Evolutionary conservation across 2,888 invertebrate genomes (phyloP).

Genomic region (Phlogophora meticulosa): DNA sequence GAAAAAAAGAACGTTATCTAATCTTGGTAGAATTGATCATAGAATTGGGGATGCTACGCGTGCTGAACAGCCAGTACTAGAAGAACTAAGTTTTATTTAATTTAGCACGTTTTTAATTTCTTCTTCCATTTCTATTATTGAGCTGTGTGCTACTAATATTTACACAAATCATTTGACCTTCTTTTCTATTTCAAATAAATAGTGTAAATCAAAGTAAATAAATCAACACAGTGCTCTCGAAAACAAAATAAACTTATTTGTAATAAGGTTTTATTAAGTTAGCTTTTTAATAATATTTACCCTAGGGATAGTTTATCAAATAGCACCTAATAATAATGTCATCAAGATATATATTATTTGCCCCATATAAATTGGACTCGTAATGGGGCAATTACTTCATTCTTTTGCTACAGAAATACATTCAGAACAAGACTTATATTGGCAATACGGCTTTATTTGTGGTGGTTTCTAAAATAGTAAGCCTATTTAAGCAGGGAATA

Average conservation of each 20-base stretch:
- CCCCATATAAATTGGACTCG: conserved; percentile 3
- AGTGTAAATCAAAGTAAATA: conserved; percentile 11
- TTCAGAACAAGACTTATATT: conserved; percentile 25
- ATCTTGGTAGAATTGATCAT: too few relatives aligned
- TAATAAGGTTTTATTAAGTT: conserved; percentile 15
- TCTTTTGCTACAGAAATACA: background rate
- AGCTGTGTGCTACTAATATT: conserved; percentile 3
- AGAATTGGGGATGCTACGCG: too few relatives aligned
- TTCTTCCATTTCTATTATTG: background rate
- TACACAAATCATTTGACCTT: conserved; percentile 15
- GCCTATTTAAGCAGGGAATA: background rate
- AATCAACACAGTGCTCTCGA: background rate
- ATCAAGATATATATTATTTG: conserved; percentile 26
- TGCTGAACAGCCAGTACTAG: too few relatives aligned
- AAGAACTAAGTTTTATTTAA: too few relatives aligned
- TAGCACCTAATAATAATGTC: conserved; percentile 18
- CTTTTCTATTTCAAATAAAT: conserved; percentile 9
- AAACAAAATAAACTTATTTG: conserved; percentile 27
- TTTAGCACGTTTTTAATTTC: background rate
- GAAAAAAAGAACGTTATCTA: too few relatives aligned
- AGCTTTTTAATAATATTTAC: conserved; percentile 21
- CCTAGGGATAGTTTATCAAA: conserved; percentile 19
- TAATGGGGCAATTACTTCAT: conserved; percentile 20
- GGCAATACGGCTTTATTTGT: conserved; percentile 9
- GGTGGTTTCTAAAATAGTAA: background rate